Base-by-base conservation (phyloP, 2,797 vertebrate genomes). In the Rhinichthys osculus region DNA sequence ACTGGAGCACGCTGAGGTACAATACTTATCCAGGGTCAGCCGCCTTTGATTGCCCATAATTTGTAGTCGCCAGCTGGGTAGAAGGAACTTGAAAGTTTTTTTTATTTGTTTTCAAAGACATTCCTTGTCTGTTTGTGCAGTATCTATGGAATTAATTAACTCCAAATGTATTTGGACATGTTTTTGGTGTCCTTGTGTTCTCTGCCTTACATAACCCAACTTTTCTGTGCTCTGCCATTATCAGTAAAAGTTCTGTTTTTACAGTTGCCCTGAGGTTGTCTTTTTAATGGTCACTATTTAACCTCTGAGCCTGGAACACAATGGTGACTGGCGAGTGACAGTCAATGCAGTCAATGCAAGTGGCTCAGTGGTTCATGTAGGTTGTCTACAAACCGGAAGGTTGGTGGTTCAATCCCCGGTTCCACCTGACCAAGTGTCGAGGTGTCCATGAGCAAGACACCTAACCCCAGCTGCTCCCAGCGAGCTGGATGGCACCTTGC, bases 91-190 rank as follows among this genome's bases (percentile, higher is more conserved):
- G 59, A 76, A 66, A 8, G 7, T 57, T 79, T 59, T 78, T n/a
- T 78, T 64, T 38, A 38, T 64, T 81, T 81, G 78, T 57, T 81
- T 81, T 81, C 23, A 74, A 84, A 81, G 69, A 83, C 79, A 82
- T 87, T 89, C 52, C n/a, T 87, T 59, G 47, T 62, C 50, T 66
- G 72, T 80, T 50, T 82, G 77, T 76, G 59, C 14, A 33, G 70
- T 42, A 66, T 69, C 42, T 70, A 78, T 62, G 72, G 78, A 85
- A 80, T 85, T 71, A 79, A 83, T 82, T 78, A 74, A 78, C 21
- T 17, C 47, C 69, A 74, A 85, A 82, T 74, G 66, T 72, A 67
- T 70, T 72, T 47, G 78, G n/a, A 74, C 30, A 40, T 70, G 52
- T 7, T 52, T 84, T 80, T 64, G 38, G 33, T 30, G 66, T 78